Evolutionary conservation across 37 sponge, comb jelly and placozoan genomes (phyloP), one percentile per base, ranked within the genome.

Genomic region (Diacarnus erythraeanus): DNA sequence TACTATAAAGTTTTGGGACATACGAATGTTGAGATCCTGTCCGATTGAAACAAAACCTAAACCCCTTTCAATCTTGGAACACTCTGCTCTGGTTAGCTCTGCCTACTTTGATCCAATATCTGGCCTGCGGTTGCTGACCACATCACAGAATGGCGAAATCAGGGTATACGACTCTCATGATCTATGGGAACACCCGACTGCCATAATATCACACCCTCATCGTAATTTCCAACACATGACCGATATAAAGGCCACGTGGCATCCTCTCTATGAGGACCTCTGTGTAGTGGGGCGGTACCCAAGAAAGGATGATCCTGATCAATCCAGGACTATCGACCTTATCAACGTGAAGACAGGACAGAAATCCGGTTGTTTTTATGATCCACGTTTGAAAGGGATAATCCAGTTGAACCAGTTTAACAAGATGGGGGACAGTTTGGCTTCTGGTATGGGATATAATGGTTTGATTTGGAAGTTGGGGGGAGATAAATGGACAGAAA

Each of bases 201-300:
- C 66, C 1, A 23, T 43, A 23, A 39, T 89, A 9, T 37, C 39
- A 2, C 90, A 89, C 39, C 77, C 76, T 71, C 90, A 89, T 72
- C 65, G 80, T 9, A 79, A 83, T 42, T 89, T 80, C 59, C 90
- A 89, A 40, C 90, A 89, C 65, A 64, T 89, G 67, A 89, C 90
- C 3, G 73, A 84, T 35, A 89, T 89, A 29, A 74, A 68, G 57
- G 90, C 90, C 3, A 80, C 85, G 1, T 89, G 90, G 90, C 90
- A 89, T 59, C 90, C 90, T 33, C 38, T 89, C 72, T 84, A 84
- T 71, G 65, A 79, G n/a, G 59, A 84, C 64, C 44, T 89, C 0
- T 78, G 79, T 63, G 73, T 89, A 0, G 26, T 84, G 23, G 90
- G 90, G 3, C 39, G 90, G 38, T 89, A 89, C 37, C 64, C 76